Evolutionary conservation across 2,113 vertebrate genomes (phyloP).

Genomic region (Lichenostomus cassidix): DNA sequence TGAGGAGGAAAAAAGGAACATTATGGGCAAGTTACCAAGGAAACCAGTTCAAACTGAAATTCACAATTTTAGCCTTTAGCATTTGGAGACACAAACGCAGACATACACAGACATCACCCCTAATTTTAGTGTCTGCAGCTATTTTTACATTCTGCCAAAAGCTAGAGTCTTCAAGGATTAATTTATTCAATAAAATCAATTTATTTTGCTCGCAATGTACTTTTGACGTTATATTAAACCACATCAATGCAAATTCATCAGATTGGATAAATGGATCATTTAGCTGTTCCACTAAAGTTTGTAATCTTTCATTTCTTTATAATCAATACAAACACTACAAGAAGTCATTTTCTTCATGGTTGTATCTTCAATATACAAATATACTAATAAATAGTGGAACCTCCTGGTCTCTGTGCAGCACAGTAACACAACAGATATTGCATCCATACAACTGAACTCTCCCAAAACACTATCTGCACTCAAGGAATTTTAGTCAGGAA

Average conservation of each 20-base stretch:
- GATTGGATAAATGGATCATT: not conserved
- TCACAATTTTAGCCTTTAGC: not conserved
- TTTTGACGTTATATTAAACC: not conserved
- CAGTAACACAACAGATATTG: rapidly evolving
- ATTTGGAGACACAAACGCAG: not conserved
- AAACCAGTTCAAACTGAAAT: not conserved
- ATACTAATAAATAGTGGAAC: not conserved
- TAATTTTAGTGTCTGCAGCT: not conserved
- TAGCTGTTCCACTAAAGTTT: not conserved
- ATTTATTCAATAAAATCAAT: not conserved
- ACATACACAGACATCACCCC: not conserved
- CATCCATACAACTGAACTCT: not conserved
- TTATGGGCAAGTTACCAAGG: not conserved
- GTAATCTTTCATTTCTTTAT: not conserved
- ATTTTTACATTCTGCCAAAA: not conserved
- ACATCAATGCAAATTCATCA: not conserved
- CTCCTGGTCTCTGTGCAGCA: not conserved
- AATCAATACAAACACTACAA: not conserved
- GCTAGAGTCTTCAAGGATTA: not conserved
- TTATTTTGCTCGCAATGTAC: not conserved
- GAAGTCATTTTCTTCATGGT: not conserved
- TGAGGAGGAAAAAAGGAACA: not conserved
- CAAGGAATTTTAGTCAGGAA: not conserved
- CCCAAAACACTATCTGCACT: not conserved
- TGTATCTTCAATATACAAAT: not conserved